A percentile compares a stretch with the other conserved stretches of the same genome.
Evolutionary conservation across 2,113 vertebrate species (phyloP).

Genomic region (Charadrius vociferus): DNA sequence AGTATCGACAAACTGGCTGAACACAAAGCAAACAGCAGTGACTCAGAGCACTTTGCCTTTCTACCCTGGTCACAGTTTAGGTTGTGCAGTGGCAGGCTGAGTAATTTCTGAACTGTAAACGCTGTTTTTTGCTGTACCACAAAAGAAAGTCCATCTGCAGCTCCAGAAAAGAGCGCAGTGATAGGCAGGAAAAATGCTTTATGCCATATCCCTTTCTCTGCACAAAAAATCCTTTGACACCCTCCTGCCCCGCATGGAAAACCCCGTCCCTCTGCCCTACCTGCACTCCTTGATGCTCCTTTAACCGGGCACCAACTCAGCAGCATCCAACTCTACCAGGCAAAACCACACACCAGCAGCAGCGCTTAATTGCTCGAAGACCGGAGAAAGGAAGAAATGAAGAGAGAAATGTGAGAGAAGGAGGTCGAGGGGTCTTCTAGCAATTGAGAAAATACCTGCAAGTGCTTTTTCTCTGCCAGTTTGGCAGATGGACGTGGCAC

Average conservation of each 20-base stretch:
- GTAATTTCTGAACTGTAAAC: background rate
- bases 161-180: background rate
- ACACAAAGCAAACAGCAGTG: background rate
- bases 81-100: background rate
- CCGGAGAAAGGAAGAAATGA: background rate
- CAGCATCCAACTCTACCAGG: background rate
- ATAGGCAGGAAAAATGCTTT: background rate
- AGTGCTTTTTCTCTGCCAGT: background rate
- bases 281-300: background rate
- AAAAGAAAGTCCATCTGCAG: background rate
- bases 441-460: background rate
- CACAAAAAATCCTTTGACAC: background rate
- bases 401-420: background rate
- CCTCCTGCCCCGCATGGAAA: background rate
- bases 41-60: background rate
- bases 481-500: background rate
- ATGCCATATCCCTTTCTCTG: background rate
- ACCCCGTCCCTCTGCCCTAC: fast-evolving
- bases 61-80: background rate
- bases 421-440: background rate
- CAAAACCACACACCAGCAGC: background rate
- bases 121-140: background rate
- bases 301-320: background rate
- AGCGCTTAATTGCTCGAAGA: background rate
- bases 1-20: background rate